Conservation (phyloP, 2,888 invertebrate genomes). For the Seira musarum region DNA sequence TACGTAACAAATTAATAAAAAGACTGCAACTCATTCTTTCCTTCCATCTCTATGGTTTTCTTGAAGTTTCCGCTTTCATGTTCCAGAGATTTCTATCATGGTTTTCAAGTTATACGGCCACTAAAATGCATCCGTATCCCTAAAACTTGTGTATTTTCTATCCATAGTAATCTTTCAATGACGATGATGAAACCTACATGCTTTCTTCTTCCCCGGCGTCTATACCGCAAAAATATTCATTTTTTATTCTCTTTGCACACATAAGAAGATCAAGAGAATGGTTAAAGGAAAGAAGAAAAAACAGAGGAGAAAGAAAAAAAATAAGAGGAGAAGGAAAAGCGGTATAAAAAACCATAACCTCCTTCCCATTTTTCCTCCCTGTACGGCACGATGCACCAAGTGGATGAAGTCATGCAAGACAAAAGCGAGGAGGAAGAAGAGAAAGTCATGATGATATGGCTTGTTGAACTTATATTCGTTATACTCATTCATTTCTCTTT, state of each 20-base stretch:
- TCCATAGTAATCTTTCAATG: background rate
- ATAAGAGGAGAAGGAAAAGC: background rate
- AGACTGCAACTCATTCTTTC: background rate
- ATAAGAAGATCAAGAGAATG: constrained; percentile 25
- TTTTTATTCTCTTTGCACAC: constrained; percentile 29
- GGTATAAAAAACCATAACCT: constrained; percentile 5
- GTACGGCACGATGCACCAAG: constrained; percentile 39
- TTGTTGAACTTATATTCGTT: constrained; percentile 52
- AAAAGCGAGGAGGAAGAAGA: constrained; percentile 45
- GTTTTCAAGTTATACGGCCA: constrained; percentile 5
- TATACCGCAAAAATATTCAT: background rate
- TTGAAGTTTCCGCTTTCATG: background rate
- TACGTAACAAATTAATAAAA: constrained; percentile 1
- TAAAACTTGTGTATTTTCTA: background rate
- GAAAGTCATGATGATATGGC: constrained; percentile 60
- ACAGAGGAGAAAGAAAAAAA: background rate
- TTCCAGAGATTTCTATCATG: constrained; percentile 20
- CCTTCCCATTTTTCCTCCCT: background rate
- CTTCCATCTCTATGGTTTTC: background rate
- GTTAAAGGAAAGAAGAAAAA: background rate
- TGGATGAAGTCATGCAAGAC: constrained; percentile 63
- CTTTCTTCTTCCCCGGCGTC: background rate
- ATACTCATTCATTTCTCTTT: background rate
- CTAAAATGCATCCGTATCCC: background rate
- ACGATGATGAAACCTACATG: background rate